Evolutionary conservation across 1,140 invertebrate genomes (phyloP).

Genomic region (Drosophila oshimai): DNA sequence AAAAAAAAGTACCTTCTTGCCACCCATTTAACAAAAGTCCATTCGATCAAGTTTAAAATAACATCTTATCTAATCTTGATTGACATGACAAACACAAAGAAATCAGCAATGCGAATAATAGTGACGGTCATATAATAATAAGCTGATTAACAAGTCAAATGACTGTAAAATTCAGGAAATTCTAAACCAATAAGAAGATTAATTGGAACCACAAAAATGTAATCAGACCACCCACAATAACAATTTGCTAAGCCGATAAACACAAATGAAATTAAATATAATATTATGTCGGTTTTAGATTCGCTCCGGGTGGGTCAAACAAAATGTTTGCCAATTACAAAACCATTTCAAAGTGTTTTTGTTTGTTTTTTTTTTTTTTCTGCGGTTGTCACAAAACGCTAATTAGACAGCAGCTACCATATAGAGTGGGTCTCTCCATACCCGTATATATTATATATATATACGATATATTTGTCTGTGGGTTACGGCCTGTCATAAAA

Average conservation of each 20-base stretch:
- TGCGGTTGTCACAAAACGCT: conserved; percentile 56
- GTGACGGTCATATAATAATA: background rate
- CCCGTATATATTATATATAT: conserved; percentile 5
- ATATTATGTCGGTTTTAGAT: conserved; percentile 9
- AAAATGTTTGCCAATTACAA: conserved; percentile 66
- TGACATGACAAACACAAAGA: background rate
- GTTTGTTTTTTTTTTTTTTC: conserved; percentile 9
- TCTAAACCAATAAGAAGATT: conserved; percentile 31
- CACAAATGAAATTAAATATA: conserved; percentile 65
- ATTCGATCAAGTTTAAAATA: background rate
- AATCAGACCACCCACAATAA: conserved; percentile 30
- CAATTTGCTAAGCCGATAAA: conserved; percentile 60
- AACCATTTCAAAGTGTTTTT: conserved; percentile 63
- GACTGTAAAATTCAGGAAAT: conserved; percentile 18
- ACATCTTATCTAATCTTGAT: conserved; percentile 18
- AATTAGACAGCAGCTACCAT: conserved; percentile 69
- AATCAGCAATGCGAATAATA: background rate
- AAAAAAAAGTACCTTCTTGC: too few relatives aligned
- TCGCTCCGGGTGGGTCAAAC: conserved; percentile 23
- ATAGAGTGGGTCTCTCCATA: conserved; percentile 6
- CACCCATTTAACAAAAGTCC: background rate
- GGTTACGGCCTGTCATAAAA: conserved; percentile 62
- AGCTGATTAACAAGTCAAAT: background rate
- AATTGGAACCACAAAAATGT: conserved; percentile 6
- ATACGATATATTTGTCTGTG: conserved; percentile 24